Evolutionary conservation across 2,888 invertebrate species (phyloP).

Genomic region (Ctena decussata): DNA sequence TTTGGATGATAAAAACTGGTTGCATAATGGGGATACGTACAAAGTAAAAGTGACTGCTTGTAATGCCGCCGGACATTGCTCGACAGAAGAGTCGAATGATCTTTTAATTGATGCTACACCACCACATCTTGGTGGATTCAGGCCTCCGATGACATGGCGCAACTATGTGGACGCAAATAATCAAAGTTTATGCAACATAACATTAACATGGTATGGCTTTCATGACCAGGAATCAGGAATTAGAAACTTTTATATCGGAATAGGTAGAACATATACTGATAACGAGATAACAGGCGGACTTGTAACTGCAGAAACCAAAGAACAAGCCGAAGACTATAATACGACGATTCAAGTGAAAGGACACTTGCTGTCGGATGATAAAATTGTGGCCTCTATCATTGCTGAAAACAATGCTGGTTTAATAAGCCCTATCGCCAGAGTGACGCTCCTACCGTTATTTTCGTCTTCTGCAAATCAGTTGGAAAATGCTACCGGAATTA

Average conservation of each 20-base stretch:
- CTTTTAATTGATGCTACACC: conserved; percentile 67
- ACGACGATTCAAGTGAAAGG: conserved; percentile 12
- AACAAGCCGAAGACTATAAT: neutral
- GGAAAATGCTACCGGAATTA: neutral
- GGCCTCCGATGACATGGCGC: conserved; percentile 39
- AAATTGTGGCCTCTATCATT: neutral
- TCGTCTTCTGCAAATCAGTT: neutral
- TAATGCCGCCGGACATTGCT: conserved; percentile 62
- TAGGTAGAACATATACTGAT: conserved; percentile 47
- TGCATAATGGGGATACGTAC: conserved; percentile 54
- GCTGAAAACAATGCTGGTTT: conserved; percentile 8
- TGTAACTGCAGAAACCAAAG: no score
- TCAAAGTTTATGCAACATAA: neutral
- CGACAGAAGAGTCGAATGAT: conserved; percentile 36
- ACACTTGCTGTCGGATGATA: conserved; percentile 8
- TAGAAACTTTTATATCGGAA: conserved; percentile 34
- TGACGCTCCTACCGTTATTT: conserved; percentile 21
- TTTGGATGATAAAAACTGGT: conserved; percentile 31
- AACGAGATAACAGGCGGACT: conserved; percentile 41
- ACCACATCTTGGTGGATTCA: conserved; percentile 66
- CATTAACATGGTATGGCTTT: conserved; percentile 64
- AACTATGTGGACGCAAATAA: conserved; percentile 5
- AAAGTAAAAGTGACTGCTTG: conserved; percentile 45
- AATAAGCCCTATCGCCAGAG: conserved; percentile 36
- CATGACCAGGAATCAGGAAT: conserved; percentile 61